These are phyloP conservation scores for Dendrocincla tyrannina DNA, from an alignment of 2,797 vertebrate species.

Conservation along the genomic window DNA sequence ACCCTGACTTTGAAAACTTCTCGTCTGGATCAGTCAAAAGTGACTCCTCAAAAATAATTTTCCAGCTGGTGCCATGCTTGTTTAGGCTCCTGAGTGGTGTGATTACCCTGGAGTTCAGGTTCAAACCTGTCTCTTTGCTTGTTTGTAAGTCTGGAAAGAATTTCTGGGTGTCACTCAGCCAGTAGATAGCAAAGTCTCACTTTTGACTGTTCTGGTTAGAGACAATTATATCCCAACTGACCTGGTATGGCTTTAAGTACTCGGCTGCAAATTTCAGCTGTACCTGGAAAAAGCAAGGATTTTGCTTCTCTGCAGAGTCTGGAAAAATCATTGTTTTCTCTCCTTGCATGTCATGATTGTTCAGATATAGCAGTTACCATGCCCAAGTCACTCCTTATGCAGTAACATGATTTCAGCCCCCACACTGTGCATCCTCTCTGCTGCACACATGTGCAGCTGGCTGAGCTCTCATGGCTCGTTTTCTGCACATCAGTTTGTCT, in stretches of 20 bases:
- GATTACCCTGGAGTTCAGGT: conserved; percentile 38
- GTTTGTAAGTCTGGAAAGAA: conserved; percentile 26
- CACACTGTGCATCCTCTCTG: background rate
- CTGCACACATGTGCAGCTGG: background rate
- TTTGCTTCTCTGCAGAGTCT: background rate
- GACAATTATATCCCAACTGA: background rate
- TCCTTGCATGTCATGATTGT: background rate
- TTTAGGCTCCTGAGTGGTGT: background rate
- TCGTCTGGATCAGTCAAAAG: conserved; percentile 8
- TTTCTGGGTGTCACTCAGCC: conserved; percentile 30
- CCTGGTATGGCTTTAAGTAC: background rate
- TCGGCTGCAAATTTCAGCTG: background rate
- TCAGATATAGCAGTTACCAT: background rate
- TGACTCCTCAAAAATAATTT: background rate
- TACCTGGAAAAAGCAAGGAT: background rate
- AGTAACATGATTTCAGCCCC: background rate
- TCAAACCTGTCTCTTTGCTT: conserved; percentile 29
- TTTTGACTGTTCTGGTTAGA: conserved; percentile 16
- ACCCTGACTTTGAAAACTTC: conserved; percentile 12
- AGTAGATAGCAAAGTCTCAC: conserved; percentile 3
- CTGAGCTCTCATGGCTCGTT: background rate
- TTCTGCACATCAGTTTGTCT: background rate
- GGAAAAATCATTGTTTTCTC: background rate
- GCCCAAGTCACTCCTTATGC: background rate
- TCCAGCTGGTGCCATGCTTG: background rate